These are phyloP conservation scores for Penaeus japonicus DNA, from an alignment of 1,140 invertebrate species.

Conservation along the genomic window DNA sequence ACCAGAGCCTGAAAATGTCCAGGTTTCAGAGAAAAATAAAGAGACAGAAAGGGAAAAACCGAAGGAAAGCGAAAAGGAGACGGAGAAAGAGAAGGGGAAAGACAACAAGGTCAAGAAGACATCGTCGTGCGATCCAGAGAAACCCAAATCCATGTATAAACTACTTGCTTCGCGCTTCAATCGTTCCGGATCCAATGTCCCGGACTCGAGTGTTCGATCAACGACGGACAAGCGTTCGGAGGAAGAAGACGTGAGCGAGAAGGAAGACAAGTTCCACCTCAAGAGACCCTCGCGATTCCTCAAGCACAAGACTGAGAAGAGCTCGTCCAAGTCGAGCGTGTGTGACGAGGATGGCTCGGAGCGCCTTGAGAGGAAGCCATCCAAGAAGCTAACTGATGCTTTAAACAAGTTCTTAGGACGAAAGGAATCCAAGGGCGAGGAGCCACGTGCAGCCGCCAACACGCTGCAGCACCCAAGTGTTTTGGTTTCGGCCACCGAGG, in stretches of 20 bases:
- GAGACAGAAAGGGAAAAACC: neutral
- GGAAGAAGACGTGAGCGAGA: constrained; percentile 40
- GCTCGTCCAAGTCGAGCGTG: constrained; percentile 49
- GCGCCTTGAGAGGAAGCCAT: constrained; percentile 44
- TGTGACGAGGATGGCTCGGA: constrained; percentile 49
- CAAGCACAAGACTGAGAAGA: constrained; percentile 55
- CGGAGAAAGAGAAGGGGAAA: constrained; percentile 18
- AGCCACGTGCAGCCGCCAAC: neutral
- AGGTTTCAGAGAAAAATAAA: neutral
- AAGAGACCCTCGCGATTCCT: constrained; percentile 56
- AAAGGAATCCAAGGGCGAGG: constrained; percentile 42
- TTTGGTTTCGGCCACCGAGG: neutral
- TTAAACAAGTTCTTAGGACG: constrained; percentile 58
- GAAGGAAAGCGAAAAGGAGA: neutral
- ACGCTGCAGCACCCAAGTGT: neutral
- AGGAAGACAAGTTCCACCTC: constrained; percentile 57
- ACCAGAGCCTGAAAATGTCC: neutral
- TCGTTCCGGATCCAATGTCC: constrained; percentile 51
- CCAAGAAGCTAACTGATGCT: constrained; percentile 57
- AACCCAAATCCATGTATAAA: constrained; percentile 59
- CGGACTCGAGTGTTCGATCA: constrained; percentile 23
- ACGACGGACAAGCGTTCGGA: constrained; percentile 10
- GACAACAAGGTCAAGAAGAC: constrained; percentile 42
- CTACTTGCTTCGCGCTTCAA: constrained; percentile 54
- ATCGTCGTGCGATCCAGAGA: constrained; percentile 49